Conservation (phyloP, 2,888 invertebrate species). For the Lymantria monacha region DNA sequence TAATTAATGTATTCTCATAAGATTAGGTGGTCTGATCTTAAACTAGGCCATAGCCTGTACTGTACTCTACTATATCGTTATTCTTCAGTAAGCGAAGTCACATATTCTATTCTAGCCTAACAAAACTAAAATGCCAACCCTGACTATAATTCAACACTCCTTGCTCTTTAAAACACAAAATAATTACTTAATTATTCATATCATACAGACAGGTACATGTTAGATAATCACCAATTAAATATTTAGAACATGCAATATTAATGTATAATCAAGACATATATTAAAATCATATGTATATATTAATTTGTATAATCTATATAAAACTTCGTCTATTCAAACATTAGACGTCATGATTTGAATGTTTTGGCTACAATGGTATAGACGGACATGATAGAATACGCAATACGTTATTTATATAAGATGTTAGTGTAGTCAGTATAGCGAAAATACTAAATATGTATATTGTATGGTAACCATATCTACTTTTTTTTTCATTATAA, state of each 20-base stretch:
- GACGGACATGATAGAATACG: neutral
- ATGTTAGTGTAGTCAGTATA: neutral
- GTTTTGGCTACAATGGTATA: conserved; percentile 19
- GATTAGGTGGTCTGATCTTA: no score
- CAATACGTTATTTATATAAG: neutral
- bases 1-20: no score
- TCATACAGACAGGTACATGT: conserved; percentile 7
- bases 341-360: conserved; percentile 18
- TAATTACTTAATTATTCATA: conserved; percentile 13
- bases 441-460: no score
- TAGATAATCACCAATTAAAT: conserved; percentile 11
- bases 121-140: neutral
- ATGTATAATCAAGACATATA: conserved; percentile 3
- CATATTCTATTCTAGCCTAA: no score
- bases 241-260: neutral
- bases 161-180: conserved; percentile 13
- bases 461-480: no score
- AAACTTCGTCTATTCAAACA: neutral
- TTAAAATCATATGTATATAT: neutral
- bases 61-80: no score
- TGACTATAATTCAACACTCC: neutral
- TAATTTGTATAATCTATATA: neutral
- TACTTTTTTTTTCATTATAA: no score
- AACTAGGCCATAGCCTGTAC: no score
- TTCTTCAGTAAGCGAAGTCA: no score